A percentile compares a stretch with the other conserved stretches of the same genome.
Evolutionary conservation across 1,140 invertebrate species (phyloP).

Genomic region (Physella acuta): DNA sequence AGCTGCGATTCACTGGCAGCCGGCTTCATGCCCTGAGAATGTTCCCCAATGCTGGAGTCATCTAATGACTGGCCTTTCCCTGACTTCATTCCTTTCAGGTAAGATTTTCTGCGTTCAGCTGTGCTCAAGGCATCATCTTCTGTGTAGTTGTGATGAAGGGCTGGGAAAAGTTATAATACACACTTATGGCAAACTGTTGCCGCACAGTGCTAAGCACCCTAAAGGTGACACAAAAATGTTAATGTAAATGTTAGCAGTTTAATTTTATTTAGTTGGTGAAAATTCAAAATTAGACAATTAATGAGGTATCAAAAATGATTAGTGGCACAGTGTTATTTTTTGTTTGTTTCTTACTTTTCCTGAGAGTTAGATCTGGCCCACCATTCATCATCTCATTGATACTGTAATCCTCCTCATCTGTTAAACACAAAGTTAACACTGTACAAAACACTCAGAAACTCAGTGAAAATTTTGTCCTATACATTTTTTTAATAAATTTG

Average conservation of each 20-base stretch:
- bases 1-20: constrained; percentile 53
- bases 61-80: constrained; percentile 50
- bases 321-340: neutral
- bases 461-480: too few species aligned
- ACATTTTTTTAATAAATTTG: too few species aligned
- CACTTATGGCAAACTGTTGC: neutral
- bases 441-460: too few species aligned
- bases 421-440: constrained; percentile 7
- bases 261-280: too few species aligned
- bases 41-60: constrained; percentile 37
- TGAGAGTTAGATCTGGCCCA: constrained; percentile 41
- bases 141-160: constrained; percentile 34
- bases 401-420: constrained; percentile 45
- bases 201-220: too few species aligned
- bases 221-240: too few species aligned
- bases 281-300: too few species aligned
- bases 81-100: constrained; percentile 31
- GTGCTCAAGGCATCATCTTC: constrained; percentile 39
- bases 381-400: constrained; percentile 45
- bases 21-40: constrained; percentile 37
- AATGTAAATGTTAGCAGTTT: too few species aligned
- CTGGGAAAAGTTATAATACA: constrained; percentile 21
- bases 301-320: neutral
- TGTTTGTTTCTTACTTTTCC: constrained; percentile 38
- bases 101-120: constrained; percentile 42